These are phyloP conservation scores for Tauraco erythrolophus DNA, from an alignment of 2,113 vertebrate species.

Conservation along the genomic window DNA sequence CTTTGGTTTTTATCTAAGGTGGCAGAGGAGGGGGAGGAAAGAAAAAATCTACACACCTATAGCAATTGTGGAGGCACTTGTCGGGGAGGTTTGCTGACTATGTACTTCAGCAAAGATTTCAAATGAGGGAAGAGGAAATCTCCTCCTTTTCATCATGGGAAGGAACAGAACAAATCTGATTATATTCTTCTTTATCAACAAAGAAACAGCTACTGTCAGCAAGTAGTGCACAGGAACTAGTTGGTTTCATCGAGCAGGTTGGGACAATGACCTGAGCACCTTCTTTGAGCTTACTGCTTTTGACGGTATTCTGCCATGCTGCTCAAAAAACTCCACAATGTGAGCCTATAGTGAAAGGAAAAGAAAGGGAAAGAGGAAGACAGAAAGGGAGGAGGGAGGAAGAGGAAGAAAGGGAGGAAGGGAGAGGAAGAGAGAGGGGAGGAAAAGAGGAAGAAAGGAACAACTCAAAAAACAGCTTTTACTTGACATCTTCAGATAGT, in stretches of 20 bases:
- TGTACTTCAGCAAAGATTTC: conserved; percentile 58
- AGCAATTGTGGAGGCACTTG: conserved; percentile 14
- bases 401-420: neutral
- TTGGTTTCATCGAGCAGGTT: neutral
- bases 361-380: neutral
- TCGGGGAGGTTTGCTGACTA: conserved; percentile 55
- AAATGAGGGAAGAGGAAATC: conserved; percentile 35
- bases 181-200: conserved; percentile 69
- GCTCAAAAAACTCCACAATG: neutral
- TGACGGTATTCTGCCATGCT: neutral
- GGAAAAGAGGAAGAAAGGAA: neutral
- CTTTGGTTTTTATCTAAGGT: conserved; percentile 33
- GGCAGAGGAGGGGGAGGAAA: neutral
- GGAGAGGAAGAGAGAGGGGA: neutral
- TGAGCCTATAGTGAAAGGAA: neutral
- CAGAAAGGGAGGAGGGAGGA: neutral
- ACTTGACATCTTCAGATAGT: neutral
- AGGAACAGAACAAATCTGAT: conserved; percentile 69
- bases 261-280: conserved; percentile 1
- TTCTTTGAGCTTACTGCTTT: neutral
- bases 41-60: conserved; percentile 8
- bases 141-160: conserved; percentile 63
- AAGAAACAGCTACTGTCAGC: conserved; percentile 68
- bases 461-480: neutral
- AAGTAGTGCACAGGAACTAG: neutral